Evolutionary conservation across 1,140 invertebrate genomes (phyloP).

Genomic region (Drosophila quadrilineata): DNA sequence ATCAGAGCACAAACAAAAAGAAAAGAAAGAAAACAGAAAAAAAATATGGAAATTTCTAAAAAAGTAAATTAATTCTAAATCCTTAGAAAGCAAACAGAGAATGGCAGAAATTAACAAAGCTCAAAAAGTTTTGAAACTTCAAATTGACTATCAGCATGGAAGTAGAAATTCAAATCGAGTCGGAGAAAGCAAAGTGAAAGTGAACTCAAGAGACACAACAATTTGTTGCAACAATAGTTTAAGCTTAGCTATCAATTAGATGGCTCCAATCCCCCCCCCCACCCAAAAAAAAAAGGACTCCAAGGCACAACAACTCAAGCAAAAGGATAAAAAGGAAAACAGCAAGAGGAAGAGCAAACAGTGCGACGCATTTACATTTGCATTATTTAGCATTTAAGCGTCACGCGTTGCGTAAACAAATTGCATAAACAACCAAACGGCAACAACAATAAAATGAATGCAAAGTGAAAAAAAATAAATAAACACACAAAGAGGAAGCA

Average conservation of each 20-base stretch:
- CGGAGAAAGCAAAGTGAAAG: too few relatives aligned
- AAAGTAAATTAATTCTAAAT: constrained; percentile 67
- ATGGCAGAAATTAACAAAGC: constrained; percentile 5
- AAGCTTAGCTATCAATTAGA: too few relatives aligned
- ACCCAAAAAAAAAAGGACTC: constrained; percentile 26
- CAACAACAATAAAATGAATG: background rate
- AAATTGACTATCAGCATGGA: too few relatives aligned
- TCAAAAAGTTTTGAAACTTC: background rate
- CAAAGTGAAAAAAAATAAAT: constrained; percentile 24
- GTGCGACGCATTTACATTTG: constrained; percentile 71
- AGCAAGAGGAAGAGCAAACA: constrained; percentile 29
- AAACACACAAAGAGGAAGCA: too few relatives aligned
- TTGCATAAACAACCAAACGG: constrained; percentile 55
- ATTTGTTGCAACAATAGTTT: constrained; percentile 34
- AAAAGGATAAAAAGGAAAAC: constrained; percentile 51
- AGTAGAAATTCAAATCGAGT: too few relatives aligned
- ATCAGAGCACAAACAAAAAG: constrained; percentile 55
- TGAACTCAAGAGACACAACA: too few relatives aligned
- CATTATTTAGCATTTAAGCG: constrained; percentile 79
- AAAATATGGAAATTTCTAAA: constrained; percentile 72
- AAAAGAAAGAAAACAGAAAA: too few relatives aligned
- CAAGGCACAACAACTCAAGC: constrained; percentile 34
- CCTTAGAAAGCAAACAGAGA: constrained; percentile 1
- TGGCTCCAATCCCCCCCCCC: too few relatives aligned
- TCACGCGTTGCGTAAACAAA: constrained; percentile 79